Evolutionary conservation across 2,113 vertebrate species (phyloP), one percentile per base, ranked within the genome.

Genomic region (Oceanodroma tethys): DNA sequence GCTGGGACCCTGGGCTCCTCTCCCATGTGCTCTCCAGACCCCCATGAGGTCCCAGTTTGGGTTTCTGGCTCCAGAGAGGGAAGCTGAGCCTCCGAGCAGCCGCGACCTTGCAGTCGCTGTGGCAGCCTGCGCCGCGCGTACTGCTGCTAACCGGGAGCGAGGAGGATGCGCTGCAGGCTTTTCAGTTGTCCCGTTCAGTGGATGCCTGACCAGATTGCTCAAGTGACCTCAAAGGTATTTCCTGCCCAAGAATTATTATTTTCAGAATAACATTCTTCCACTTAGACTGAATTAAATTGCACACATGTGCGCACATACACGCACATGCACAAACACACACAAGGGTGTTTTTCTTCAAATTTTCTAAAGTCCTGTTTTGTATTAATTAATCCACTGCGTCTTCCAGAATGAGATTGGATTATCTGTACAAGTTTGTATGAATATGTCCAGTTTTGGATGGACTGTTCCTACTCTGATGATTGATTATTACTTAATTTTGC

Each of bases 71-170:
- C 45, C n/a, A 63, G 70, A 85, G 42, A 55, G 38, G 68, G 22
- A 9, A 48, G 63, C 19, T 66, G 72, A 86, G 36, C 14, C 50
- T 18, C 18, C 0, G 1, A 79, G 65, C 30, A 45, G 45, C 62
- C 4, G 0, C 0, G 2, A 34, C 13, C 47, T 52, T 10, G 7
- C 6, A 36, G 34, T 2, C 9, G 15, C 55, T 34, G 50, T 21
- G 22, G 55, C 13, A 80, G 40, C 43, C 20, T 48, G n/a, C 1
- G 10, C 65, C 52, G 60, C 1, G 2, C 4, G 5, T n/a, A 36
- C 4, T 75, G 52, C 18, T 65, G 66, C 36, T n/a, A 36, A 25
- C 23, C 6, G 14, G 56, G 13, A 66, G 38, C 0, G 40, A 86
- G 10, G 21, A 43, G 48, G 40, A 22, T 21, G 36, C 11, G 13